These are phyloP conservation scores for Excalfactoria chinensis DNA, from an alignment of 2,113 vertebrate genomes.

Conservation along the genomic window DNA sequence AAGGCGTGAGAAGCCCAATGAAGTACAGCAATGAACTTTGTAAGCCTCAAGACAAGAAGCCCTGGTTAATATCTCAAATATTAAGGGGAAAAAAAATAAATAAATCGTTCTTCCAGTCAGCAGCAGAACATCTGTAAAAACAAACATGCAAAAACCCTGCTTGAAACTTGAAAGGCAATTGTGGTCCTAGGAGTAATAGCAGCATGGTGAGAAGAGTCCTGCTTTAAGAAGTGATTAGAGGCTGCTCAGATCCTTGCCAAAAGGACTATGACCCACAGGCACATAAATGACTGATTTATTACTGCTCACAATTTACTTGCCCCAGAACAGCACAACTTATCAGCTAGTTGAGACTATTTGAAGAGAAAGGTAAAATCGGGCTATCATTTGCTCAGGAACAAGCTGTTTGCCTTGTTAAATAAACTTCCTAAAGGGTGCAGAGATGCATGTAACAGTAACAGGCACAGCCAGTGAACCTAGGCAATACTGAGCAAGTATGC, in stretches of 20 bases:
- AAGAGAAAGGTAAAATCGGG: background rate
- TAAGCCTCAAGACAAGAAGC: background rate
- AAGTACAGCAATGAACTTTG: background rate
- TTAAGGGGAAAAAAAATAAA: background rate
- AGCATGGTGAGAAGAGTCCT: background rate
- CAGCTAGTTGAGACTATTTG: background rate
- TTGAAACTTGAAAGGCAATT: background rate
- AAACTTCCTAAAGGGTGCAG: background rate
- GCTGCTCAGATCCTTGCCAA: background rate
- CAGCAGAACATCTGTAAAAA: background rate
- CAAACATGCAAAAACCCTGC: background rate
- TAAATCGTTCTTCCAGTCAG: background rate
- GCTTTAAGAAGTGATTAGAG: background rate
- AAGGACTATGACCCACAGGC: background rate
- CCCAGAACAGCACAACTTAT: background rate
- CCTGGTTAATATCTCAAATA: background rate
- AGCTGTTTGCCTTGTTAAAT: background rate
- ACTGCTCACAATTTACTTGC: background rate
- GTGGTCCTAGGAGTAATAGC: background rate
- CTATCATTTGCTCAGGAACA: background rate
- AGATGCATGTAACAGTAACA: accelerated
- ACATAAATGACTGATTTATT: background rate
- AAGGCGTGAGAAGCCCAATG: background rate
- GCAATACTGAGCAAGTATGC: background rate
- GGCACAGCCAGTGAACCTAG: background rate